Conservation (phyloP, 1,140 invertebrate genomes). For the Stratiolaelaps scimitus region DNA sequence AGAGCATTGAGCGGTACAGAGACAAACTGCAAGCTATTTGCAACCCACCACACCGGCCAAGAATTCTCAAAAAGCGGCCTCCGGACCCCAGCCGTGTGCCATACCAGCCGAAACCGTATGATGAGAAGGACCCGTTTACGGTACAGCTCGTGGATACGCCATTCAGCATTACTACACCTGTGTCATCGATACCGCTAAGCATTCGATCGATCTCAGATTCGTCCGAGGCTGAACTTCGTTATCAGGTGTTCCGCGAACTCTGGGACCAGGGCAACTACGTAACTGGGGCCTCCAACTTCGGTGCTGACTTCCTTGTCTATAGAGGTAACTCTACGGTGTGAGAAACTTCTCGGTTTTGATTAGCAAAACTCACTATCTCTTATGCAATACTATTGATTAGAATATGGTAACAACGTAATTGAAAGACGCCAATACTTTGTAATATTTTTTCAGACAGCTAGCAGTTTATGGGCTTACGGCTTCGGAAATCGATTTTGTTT, state of each 20-base stretch:
- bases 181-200: neutral
- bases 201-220: neutral
- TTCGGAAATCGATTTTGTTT: neutral
- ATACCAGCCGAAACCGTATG: conserved; percentile 18
- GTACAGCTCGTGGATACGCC: conserved; percentile 4
- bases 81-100: neutral
- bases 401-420: neutral
- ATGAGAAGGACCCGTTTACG: neutral
- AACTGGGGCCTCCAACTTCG: neutral
- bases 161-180: neutral
- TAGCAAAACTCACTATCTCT: neutral
- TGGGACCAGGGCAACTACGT: neutral
- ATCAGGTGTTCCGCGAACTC: neutral
- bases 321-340: neutral
- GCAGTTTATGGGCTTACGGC: neutral
- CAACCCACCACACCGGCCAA: neutral
- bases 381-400: neutral
- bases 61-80: neutral
- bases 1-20: conserved; percentile 15
- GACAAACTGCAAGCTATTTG: conserved; percentile 11
- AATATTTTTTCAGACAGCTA: neutral
- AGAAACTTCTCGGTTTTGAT: neutral
- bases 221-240: neutral
- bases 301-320: conserved; percentile 17
- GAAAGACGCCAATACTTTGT: too few relatives aligned